Conservation (phyloP, 2,797 vertebrate species). For the Scarus forsteni region DNA sequence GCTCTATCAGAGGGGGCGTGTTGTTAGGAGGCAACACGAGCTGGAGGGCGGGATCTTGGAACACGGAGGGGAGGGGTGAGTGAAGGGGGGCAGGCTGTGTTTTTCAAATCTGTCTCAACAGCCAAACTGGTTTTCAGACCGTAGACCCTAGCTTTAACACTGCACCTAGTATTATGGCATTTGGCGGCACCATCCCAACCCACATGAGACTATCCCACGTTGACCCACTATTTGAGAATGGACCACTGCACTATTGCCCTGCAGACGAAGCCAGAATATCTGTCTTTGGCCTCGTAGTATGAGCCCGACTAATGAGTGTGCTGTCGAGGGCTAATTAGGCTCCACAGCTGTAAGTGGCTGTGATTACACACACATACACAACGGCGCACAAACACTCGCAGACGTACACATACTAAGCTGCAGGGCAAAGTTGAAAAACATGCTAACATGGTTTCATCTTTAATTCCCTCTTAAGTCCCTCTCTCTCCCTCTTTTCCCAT, state of each 20-base stretch:
- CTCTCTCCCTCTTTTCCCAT: not conserved
- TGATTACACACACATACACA: constrained; percentile 4
- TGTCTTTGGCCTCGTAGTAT: not conserved
- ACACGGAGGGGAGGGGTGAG: too few species aligned
- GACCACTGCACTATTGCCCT: constrained; percentile 3
- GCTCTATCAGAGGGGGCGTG: too few species aligned
- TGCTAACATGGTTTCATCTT: constrained; percentile 40
- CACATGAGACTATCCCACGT: not conserved
- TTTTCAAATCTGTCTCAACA: too few species aligned
- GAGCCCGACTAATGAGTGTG: constrained; percentile 34
- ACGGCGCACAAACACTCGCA: constrained; percentile 18
- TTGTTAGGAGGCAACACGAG: too few species aligned
- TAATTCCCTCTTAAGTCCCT: constrained; percentile 35
- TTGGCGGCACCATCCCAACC: not conserved
- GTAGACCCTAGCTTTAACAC: too few species aligned
- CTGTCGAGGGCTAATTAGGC: constrained; percentile 38
- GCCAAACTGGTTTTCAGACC: too few species aligned
- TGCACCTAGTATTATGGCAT: not conserved
- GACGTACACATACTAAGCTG: constrained; percentile 15
- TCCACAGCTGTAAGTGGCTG: constrained; percentile 33
- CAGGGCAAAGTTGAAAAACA: constrained; percentile 44
- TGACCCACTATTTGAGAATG: not conserved
- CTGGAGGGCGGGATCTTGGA: too few species aligned
- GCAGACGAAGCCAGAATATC: not conserved
- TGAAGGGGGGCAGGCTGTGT: too few species aligned